A percentile compares a stretch with the other conserved stretches of the same genome.
These are phyloP conservation scores for Leptodactylus fuscus DNA, from an alignment of 2,113 vertebrate species.

Conservation along the genomic window DNA sequence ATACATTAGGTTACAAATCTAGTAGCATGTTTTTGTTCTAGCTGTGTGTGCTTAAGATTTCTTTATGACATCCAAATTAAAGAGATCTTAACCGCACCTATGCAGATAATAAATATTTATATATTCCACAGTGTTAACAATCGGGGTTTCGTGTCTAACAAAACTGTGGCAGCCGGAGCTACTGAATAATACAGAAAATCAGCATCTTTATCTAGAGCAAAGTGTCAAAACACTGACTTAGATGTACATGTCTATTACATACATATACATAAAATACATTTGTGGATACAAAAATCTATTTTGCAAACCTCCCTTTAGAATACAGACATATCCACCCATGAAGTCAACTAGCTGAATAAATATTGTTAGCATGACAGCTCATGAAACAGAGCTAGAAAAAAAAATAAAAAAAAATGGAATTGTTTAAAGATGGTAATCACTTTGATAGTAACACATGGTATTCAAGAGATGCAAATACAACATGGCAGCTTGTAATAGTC, in stretches of 20 bases:
- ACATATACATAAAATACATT: slow-evolving; percentile 60
- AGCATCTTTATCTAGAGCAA: slow-evolving; percentile 59
- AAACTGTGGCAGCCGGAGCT: slow-evolving; percentile 59
- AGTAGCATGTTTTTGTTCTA: slow-evolving; percentile 3
- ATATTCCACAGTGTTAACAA: slow-evolving; percentile 57
- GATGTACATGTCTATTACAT: slow-evolving; percentile 58
- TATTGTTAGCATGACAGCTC: slow-evolving; percentile 50
- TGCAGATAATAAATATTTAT: slow-evolving; percentile 58
- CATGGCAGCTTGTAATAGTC: background rate
- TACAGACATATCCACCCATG: slow-evolving; percentile 51
- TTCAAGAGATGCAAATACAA: background rate
- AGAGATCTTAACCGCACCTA: slow-evolving; percentile 53
- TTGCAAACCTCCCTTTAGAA: slow-evolving; percentile 49
- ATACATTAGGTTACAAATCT: background rate
- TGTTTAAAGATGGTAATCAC: slow-evolving; percentile 44
- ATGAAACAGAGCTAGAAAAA: slow-evolving; percentile 18
- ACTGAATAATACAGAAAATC: slow-evolving; percentile 61
- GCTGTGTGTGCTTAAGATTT: slow-evolving; percentile 31
- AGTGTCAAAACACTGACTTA: slow-evolving; percentile 60
- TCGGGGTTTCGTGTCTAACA: slow-evolving; percentile 55
- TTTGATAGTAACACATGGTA: slow-evolving; percentile 17
- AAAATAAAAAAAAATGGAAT: slow-evolving; percentile 39
- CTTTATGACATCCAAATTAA: slow-evolving; percentile 53
- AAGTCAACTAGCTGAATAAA: slow-evolving; percentile 53
- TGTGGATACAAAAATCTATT: slow-evolving; percentile 44